Conservation (phyloP, 1,140 invertebrate species). For the Drosophila obscura region DNA sequence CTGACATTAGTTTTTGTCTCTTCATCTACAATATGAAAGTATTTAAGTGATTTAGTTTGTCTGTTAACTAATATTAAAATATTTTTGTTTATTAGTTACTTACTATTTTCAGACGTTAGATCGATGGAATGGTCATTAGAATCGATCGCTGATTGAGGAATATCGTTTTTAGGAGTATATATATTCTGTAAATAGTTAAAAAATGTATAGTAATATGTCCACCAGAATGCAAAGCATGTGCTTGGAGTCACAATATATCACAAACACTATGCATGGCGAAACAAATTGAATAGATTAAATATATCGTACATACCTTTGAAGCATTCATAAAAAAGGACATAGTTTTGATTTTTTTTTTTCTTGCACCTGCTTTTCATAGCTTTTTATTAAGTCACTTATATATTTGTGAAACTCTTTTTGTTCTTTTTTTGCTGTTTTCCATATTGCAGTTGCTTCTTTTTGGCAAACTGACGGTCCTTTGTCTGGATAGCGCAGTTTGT, state of each 20-base stretch:
- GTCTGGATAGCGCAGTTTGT: no score
- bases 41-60: neutral
- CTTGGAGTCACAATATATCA: neutral
- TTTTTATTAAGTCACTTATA: neutral
- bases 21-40: slow-evolving; percentile 9
- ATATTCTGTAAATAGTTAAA: no score
- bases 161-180: no score
- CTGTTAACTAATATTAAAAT: neutral
- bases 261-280: neutral
- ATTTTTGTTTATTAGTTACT: no score
- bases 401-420: slow-evolving; percentile 1
- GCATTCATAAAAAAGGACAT: slow-evolving; percentile 12
- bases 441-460: neutral
- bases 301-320: slow-evolving; percentile 14
- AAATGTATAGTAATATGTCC: neutral
- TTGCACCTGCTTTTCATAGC: no score
- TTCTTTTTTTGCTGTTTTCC: slow-evolving; percentile 4
- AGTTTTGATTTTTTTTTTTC: neutral
- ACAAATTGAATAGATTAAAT: neutral
- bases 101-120: no score
- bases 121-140: no score
- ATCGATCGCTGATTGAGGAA: no score
- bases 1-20: neutral
- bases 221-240: slow-evolving; percentile 11
- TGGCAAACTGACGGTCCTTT: neutral